A percentile compares a stretch with the other conserved stretches of the same genome.
Conservation (phyloP, 37 sponge, comb jelly and placozoan genomes). For the Spongilla lacustris region DNA sequence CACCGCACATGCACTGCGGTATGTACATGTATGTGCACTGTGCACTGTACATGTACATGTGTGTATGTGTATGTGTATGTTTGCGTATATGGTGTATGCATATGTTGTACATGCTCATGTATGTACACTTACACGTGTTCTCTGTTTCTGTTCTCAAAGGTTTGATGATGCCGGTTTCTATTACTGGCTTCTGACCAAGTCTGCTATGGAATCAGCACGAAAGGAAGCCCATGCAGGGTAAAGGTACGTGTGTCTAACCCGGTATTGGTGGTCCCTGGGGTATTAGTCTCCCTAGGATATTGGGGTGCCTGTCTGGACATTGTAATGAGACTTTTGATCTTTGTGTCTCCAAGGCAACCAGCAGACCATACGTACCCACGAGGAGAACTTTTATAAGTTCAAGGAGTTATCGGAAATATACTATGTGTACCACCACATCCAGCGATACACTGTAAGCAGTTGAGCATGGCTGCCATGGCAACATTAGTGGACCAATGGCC, state of each 20-base stretch:
- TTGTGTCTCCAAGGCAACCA: not conserved
- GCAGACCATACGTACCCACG: not conserved
- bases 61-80: no score
- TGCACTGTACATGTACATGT: no score
- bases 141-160: conserved; percentile 6
- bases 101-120: no score
- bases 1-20: no score
- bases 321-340: no score
- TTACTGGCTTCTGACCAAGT: conserved; percentile 86
- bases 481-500: not conserved
- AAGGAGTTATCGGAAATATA: conserved; percentile 77
- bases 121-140: no score
- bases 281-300: no score
- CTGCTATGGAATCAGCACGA: conserved; percentile 55
- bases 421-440: conserved; percentile 80
- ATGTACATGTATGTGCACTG: no score
- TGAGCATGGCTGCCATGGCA: no score
- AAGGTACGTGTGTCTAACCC: not conserved
- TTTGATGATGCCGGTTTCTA: conserved; percentile 93
- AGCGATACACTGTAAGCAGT: conserved; percentile 67
- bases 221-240: conserved; percentile 44
- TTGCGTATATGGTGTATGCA: no score
- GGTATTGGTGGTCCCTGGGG: no score
- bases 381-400: conserved; percentile 67
- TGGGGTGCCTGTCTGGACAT: no score